Conservation (phyloP, 2,113 vertebrate genomes). For the Rafetus swinhoei region DNA sequence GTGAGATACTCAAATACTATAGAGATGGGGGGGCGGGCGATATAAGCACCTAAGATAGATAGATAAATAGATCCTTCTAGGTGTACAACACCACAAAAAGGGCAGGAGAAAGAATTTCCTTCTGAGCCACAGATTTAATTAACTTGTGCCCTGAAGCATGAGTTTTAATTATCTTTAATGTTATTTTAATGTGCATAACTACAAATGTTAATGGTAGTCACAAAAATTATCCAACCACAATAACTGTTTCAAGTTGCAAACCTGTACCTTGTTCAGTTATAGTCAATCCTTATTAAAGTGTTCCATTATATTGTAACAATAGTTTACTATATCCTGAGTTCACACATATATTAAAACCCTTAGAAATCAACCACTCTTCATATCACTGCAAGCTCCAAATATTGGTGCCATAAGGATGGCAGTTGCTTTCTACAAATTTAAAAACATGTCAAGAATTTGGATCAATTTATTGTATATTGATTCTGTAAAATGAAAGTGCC, state of each 20-base stretch:
- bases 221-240: constrained; percentile 19
- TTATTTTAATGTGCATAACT: not conserved
- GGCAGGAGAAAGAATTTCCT: not conserved
- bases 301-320: not conserved
- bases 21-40: not conserved
- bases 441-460: not conserved
- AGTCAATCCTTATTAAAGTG: not conserved
- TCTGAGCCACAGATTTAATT: not conserved
- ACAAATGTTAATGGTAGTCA: not conserved
- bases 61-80: not conserved
- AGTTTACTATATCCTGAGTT: not conserved
- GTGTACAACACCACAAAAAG: not conserved
- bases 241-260: constrained; percentile 22
- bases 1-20: not conserved
- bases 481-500: constrained; percentile 10
- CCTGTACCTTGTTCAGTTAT: constrained; percentile 9
- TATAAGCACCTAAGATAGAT: not conserved
- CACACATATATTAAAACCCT: not conserved
- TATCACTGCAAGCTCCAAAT: not conserved
- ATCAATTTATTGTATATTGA: not conserved
- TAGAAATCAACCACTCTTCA: constrained; percentile 37
- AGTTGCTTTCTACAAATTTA: constrained; percentile 19
- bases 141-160: not conserved
- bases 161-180: not conserved
- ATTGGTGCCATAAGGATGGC: not conserved